Base-by-base conservation (phyloP, 1,140 invertebrate species). In the Pectinophora gossypiella region DNA sequence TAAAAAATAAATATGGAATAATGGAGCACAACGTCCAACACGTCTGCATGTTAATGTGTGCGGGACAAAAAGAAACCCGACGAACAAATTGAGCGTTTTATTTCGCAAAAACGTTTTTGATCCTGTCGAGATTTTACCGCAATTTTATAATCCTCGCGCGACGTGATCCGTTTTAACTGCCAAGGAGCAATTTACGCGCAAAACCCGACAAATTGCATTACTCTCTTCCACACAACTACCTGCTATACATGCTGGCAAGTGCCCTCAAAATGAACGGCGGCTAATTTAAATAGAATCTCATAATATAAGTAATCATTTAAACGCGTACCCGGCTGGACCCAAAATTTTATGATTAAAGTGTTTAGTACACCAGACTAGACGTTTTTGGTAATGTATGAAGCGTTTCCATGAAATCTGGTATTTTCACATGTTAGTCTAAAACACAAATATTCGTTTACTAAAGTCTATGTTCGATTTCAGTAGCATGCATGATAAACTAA, bases 81-180 rank as follows among this genome's bases (percentile, higher is more conserved):
- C 52, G 45, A 43, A 22, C 42, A 63, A 64, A 65, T 66, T 58
- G 60, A 43, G 23, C 52, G 51, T 60, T 68, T 71, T 64, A 70
- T 71, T 64, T 65, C 55, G 54, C 54, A 56, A 62, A 64, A 59
- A 53, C 58, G 47, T n/a, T 65, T 74, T 68, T 68, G 65, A 72
- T 70, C 60, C 59, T 53, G 55, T 56, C 19, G 59, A 64, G 68
- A 64, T 74, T 66, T 63, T 40, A 56, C 64, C 60, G 54, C 69
- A 68, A 76, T 70, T 75, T 75, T 68, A 65, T 76, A 75, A 78
- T 73, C 61, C 67, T 51, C 18, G 32, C 44, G 64, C 51, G 66
- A 61, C 65, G 64, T 72, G 64, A 73, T 78, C 68, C 64, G 62
- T 67, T 72, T 74, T 75, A 72, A 76, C 61, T 76, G 68, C 53